phyloP scores from a whole-genome alignment of 2,113 vertebrate genomes.

The Ranitomeya variabilis region DNA sequence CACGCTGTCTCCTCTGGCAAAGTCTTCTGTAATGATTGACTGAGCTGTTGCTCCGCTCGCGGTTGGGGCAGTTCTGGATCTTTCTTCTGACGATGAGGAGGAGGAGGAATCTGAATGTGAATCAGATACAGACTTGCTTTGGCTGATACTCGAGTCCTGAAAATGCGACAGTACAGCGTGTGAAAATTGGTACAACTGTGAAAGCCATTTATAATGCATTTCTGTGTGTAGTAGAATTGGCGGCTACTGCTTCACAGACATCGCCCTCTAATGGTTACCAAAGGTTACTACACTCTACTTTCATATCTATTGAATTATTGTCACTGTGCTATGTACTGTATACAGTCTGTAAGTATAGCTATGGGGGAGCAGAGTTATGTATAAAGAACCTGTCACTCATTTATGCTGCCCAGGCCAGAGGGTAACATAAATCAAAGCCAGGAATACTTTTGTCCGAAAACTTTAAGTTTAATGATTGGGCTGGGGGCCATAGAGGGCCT shows the following conservation, averaged over 20 bases:
- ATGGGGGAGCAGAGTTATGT: no score
- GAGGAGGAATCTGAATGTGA: constrained; percentile 20
- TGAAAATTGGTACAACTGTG: no score
- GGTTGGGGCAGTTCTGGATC: background rate
- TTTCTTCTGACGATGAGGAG: constrained; percentile 31
- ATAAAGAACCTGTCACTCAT: no score
- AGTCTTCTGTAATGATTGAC: background rate
- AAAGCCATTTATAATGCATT: background rate
- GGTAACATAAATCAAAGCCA: no score
- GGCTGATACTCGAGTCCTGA: constrained; percentile 43
- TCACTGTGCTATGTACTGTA: background rate
- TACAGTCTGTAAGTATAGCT: background rate
- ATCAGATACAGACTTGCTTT: constrained; percentile 11
- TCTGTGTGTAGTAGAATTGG: background rate
- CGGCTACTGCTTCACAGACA: background rate
- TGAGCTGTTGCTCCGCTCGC: background rate
- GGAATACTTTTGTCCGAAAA: no score
- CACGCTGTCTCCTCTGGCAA: constrained; percentile 34
- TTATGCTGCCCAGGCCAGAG: no score
- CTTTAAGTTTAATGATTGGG: no score
- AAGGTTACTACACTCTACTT: background rate
- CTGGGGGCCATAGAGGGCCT: no score
- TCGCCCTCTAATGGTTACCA: background rate
- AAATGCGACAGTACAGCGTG: background rate
- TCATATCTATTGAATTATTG: background rate